Evolutionary conservation across 1,140 invertebrate genomes (phyloP), one percentile per base, ranked within the genome.

Genomic region (Leptinotarsa texana): DNA sequence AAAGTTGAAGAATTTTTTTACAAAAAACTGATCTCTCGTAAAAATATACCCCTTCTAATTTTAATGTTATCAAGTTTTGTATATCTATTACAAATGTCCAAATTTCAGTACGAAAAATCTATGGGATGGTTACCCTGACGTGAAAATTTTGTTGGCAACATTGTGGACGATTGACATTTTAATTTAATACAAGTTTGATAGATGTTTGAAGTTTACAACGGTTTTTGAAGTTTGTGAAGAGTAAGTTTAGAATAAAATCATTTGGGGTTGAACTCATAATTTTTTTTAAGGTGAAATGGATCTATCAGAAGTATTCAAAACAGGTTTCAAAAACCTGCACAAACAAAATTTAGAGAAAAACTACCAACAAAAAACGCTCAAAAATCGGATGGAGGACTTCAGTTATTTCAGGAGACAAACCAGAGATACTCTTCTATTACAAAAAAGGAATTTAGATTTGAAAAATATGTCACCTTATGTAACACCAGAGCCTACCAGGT

Each of bases 241-340:
- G 51, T 57, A 18, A 57, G 51, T 57, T 57, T 57, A 57, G 3
- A 17, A 57, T 1, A 0, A 57, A 57, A 57, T 57, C 4, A 15
- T 57, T 17, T 18, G 51, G n/a, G n/a, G 51, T 5, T 3, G 4
- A 57, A 18, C 51, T 17, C 4, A 57, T 18, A 8, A 15, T 13
- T 65, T 27, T 21, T 13, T 65, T 65, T 22, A 15, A 65, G 63
- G 21, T 24, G 21, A 8, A 51, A 77, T 77, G 76, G 77, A 78
- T 69, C 11, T 78, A 4, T 72, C 77, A 15, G 75, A 78, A 4
- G 67, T 72, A 49, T 74, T 78, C 8, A 74, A 74, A 73, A 69
- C 13, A 21, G 51, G 70, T 27, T 72, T 76, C 33, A 62, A 66
- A 18, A 48, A 65, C 22, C 42, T 76, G 3, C 69, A 75, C 18